Evolutionary conservation across 2,113 vertebrate species (phyloP).

Genomic region (Scopus umbretta): DNA sequence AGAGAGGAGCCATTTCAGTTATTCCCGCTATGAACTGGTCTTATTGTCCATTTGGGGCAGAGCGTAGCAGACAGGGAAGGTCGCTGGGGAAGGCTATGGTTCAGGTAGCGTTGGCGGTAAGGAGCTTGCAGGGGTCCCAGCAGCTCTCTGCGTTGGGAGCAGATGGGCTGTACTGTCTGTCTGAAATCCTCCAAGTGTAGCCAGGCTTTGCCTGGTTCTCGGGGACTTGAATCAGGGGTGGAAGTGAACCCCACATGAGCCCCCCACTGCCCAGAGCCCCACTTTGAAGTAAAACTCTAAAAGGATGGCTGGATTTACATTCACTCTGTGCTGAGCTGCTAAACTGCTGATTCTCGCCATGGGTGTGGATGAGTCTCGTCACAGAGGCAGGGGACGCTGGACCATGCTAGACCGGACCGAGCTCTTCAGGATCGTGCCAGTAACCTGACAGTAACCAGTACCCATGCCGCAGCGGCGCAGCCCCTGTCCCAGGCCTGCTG

Average conservation of each 20-base stretch:
- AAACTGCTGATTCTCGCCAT: accelerated
- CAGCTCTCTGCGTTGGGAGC: not conserved
- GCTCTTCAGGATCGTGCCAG: not conserved
- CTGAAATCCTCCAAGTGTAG: not conserved
- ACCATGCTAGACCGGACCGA: accelerated
- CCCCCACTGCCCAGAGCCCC: not conserved
- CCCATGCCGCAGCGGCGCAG: not conserved
- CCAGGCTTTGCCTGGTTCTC: not conserved
- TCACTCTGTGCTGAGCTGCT: not conserved
- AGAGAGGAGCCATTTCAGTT: not conserved
- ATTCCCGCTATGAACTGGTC: not conserved
- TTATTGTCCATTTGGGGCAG: not conserved
- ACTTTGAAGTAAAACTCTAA: accelerated
- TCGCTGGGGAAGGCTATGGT: not conserved
- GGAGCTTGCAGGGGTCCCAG: not conserved
- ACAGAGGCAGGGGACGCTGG: not conserved
- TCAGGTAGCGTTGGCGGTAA: not conserved
- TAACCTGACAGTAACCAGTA: not conserved
- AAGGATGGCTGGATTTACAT: not conserved
- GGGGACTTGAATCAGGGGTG: not conserved
- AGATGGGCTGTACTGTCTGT: not conserved
- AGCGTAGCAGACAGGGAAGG: not conserved
- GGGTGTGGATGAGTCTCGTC: not conserved
- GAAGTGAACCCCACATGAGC: not conserved
- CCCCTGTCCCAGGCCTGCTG: not conserved